Evolutionary conservation across 2,888 invertebrate species (phyloP), one percentile per base, ranked within the genome.

Genomic region (Drosophila acutilabella): DNA sequence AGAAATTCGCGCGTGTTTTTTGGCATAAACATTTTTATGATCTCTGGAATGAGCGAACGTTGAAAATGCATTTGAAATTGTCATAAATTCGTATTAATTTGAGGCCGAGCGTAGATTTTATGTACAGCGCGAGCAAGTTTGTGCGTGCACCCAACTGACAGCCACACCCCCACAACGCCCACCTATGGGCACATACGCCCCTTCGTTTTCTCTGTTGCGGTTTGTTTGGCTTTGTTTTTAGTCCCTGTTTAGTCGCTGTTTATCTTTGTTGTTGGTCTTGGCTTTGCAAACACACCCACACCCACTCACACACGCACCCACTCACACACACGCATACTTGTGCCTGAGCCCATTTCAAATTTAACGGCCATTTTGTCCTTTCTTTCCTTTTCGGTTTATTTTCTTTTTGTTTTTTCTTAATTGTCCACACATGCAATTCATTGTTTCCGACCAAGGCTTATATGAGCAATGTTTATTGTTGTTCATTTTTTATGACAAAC

Each of bases 51-150:
- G 51, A 20, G 33, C 47, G 47, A 30, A 74, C 62, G 64, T 64
- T 80, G 66, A 70, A 80, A 79, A 79, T 79, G 78, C 78, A 79
- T 79, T 79, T 80, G 78, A 80, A 79, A 79, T 77, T 80, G 78
- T 79, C 78, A 79, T 79, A 79, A 79, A 79, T 80, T 81, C 80
- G 79, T 81, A 80, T 80, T 80, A 81, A 80, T 81, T 81, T 80
- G 72, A 78, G 69, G 64, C 64, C 56, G 51, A 56, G 73, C 78
- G 60, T 81, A 74, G 78, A 67, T 81, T 81, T 79, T 78, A 81
- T 79, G 53, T 80, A 50, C 41, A 44, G 44, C 13, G 38, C 57
- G n/a, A n/a, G 52, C 54, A 66, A 71, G 59, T 73, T 73, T 60
- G 53, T 20, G 48, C 40, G 7, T 30, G 30, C 30, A 30, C 30